Base-by-base conservation (phyloP, 2,113 vertebrate species). In the Eptesicus fuscus region DNA sequence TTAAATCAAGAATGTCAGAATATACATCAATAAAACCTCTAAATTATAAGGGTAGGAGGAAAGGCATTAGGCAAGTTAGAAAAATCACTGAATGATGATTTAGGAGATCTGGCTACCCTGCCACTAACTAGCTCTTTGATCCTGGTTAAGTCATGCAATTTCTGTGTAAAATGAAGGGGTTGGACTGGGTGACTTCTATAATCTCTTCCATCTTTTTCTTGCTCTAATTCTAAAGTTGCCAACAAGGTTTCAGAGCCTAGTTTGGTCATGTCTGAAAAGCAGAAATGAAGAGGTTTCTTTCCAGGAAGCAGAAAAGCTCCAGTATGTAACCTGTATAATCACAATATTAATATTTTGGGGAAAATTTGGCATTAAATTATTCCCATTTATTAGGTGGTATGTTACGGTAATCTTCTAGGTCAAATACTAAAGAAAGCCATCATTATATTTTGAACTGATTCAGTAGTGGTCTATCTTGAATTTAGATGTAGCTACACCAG, bases 341-440 rank as follows among this genome's bases (percentile, higher is more conserved):
- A 91, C 22, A 86, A 56, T 61, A 30, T 88, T 74, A 71, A 76
- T 32, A 84, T 35, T n/a, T 84, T 2, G 16, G 32, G 42, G 25
- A 10, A 78, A 87, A 91, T 23, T n/a, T 70, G 11, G 4, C 25
- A 74, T 37, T 56, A 74, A 92, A 59, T 95, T 71, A 78, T 77
- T 69, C 61, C 82, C 42, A 67, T 40, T 53, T 94, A 51, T 65
- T 76, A 80, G 3, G 23, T 20, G 77, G 11, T 77, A 59, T 86
- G n/a, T 11, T 42, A 47, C 42, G 70, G 49, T 65, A 96, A 84
- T 61, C 18, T 69, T 91, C 47, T 74, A 91, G 16, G 42, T 93
- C 82, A 85, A 88, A 92, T 78, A 77, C 5, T 78, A 90, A 96
- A 92, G n/a, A 65, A 89, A 91, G 17, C 79, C 25, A 93, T n/a